These are phyloP conservation scores for Trichonephila clavata DNA, from an alignment of 1,140 invertebrate species.

Conservation along the genomic window DNA sequence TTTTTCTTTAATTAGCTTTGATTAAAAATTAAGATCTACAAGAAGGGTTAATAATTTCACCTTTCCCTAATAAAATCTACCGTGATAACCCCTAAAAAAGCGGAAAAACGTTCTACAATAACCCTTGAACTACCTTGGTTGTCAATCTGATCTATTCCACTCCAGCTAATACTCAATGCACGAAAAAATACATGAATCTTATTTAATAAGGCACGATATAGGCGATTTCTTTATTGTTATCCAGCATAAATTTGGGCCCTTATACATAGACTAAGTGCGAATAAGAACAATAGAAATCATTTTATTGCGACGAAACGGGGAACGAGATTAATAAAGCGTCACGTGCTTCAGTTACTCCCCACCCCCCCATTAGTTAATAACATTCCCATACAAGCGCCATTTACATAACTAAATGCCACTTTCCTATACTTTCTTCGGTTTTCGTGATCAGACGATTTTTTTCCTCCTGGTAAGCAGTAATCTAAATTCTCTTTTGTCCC, in stretches of 20 bases:
- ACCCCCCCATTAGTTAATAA: neutral
- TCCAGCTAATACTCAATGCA: neutral
- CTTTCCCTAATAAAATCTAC: too few relatives aligned
- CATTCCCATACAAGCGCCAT: neutral
- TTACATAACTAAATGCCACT: neutral
- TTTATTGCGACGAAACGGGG: neutral
- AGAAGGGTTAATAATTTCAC: too few relatives aligned
- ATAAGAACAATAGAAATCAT: neutral
- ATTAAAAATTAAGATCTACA: too few relatives aligned
- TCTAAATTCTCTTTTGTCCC: slow-evolving; percentile 37
- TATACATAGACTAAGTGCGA: neutral
- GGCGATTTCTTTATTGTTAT: neutral
- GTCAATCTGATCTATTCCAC: neutral
- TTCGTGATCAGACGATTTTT: neutral
- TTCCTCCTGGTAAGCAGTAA: neutral
- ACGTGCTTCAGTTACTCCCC: neutral
- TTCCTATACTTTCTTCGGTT: neutral
- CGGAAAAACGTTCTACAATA: too few relatives aligned
- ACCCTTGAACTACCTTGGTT: neutral
- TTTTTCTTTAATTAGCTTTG: too few relatives aligned
- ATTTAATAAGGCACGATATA: neutral
- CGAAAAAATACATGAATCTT: neutral
- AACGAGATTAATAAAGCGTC: neutral
- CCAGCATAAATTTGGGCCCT: neutral
- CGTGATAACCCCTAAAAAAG: too few relatives aligned